Base-by-base conservation (phyloP, 2,113 vertebrate genomes). In the Scomber japonicus region DNA sequence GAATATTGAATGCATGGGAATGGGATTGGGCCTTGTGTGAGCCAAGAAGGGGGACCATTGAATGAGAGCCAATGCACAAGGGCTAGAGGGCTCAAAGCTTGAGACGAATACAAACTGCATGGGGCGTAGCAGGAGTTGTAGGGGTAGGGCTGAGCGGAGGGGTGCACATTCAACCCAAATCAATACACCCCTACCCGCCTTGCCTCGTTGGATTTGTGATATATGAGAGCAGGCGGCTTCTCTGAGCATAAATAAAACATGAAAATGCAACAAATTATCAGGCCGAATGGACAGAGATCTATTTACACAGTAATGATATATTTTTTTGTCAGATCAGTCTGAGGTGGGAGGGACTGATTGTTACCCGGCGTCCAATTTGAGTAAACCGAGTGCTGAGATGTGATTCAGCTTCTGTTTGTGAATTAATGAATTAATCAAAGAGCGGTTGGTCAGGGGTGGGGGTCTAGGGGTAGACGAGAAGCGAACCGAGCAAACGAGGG, bases 401-500 rank as follows among this genome's bases (percentile, higher is more conserved):
- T 86, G 88, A 93, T 93, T 94, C 89, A 49, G 90, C 89, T 86
- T 91, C 83, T 89, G 81, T 90, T 92, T 91, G 88, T 75, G 85
- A 94, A 93, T 94, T 91, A 95, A 95, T 93, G 88, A 94, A 93
- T 94, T 91, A 93, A 94, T 94, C 89, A 91, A 89, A 91, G 85
- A 72, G 16, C 53, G 74, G 72, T 82, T 56, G 74, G 81, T 72
- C 46, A 12, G 74, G 57, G 60, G 49, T 31, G 24, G 69, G 70
- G 55, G 53, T 21, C 49, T 48, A 46, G 50, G 50, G 74, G 73
- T 40, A 68, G 78, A 53, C 5, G 79, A 80, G 89, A 85, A 84
- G 86, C 69, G 53, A 80, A 84, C 63, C 63, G 78, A 84, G 88
- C 76, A 80, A 80, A 83, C 57, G 75, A 83, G 81, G 31, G 85